Evolutionary conservation across 2,113 vertebrate genomes (phyloP).

Genomic region (Grallaria varia): DNA sequence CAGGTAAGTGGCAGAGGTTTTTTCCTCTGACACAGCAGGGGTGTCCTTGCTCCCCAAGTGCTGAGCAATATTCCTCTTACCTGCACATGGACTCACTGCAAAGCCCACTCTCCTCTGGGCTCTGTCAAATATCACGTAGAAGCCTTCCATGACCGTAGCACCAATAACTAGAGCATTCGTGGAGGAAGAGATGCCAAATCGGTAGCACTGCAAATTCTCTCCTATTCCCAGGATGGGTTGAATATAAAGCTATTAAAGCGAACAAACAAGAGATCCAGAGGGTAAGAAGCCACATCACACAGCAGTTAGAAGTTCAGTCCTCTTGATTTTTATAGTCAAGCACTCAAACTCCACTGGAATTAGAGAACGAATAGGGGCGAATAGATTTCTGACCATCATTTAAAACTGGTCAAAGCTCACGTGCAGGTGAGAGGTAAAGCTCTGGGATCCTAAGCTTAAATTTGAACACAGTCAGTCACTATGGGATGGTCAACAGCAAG

Average conservation of each 20-base stretch:
- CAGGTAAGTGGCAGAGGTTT: background rate
- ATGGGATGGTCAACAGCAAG: background rate
- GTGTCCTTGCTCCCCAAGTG: background rate
- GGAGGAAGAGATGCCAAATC: constrained; percentile 91
- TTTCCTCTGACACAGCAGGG: background rate
- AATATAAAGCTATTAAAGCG: constrained; percentile 85
- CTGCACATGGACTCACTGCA: constrained; percentile 89
- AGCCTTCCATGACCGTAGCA: constrained; percentile 96
- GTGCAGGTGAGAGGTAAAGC: background rate
- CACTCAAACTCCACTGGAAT: background rate
- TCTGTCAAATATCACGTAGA: constrained; percentile 94
- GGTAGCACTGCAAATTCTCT: constrained; percentile 84
- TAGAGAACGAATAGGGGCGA: background rate
- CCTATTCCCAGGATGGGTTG: constrained; percentile 85
- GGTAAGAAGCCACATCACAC: background rate
- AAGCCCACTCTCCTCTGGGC: constrained; percentile 87
- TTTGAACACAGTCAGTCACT: background rate
- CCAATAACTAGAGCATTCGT: constrained; percentile 88
- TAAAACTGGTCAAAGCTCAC: background rate
- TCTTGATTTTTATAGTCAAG: background rate
- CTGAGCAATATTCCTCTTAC: constrained; percentile 61
- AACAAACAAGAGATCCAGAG: background rate
- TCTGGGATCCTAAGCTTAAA: background rate
- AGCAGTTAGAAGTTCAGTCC: background rate
- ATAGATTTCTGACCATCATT: background rate